Base-by-base conservation (phyloP, 2,888 invertebrate genomes). In the Linyphia triangularis region DNA sequence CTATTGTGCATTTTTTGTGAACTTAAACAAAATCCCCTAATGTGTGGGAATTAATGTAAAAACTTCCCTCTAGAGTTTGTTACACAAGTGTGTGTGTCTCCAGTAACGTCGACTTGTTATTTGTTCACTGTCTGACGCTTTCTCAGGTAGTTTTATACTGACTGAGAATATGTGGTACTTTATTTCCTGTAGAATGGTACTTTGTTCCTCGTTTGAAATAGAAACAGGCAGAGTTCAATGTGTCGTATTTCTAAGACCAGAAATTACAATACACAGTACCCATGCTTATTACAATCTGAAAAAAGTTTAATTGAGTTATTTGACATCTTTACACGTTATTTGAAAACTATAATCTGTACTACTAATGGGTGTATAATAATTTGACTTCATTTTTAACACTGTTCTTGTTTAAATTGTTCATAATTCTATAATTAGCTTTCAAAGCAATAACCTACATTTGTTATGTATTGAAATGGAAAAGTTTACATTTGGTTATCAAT, bases 131-230 rank as follows among this genome's bases (percentile, higher is more conserved):
- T 85, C 59, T 72, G 70, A 79, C 28, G 63, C 65, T 73, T 83
- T 85, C 79, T 85, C 85, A 85, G 79, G 79, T 79, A 77, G 84
- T 85, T 85, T 7, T 16, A 37, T 72, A 63, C 85, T 79, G 16
- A 63, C 63, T 78, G 63, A 61, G 72, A 85, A 67, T n/a, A 63
- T 28, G 57, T 57, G n/a, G 75, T 77, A 61, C 69, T 70, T 85
- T 69, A 40, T 78, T 85, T 78, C 78, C 61, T 78, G 78, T 79
- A 79, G 79, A 51, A 79, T 85, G 85, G 85, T 85, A 85, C 63
- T 85, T 85, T 78, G 85, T 85, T 85, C 85, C 85, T 85, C 73
- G 72, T 77, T 85, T 78, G n/a, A 78, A 84, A 78, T 28, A 40
- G 24, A 61, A 63, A 26, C 72, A 65, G 26, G 57, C 75, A 78